phyloP scores from a whole-genome alignment of 1,140 invertebrate genomes.

The Scylla paramamosain region DNA sequence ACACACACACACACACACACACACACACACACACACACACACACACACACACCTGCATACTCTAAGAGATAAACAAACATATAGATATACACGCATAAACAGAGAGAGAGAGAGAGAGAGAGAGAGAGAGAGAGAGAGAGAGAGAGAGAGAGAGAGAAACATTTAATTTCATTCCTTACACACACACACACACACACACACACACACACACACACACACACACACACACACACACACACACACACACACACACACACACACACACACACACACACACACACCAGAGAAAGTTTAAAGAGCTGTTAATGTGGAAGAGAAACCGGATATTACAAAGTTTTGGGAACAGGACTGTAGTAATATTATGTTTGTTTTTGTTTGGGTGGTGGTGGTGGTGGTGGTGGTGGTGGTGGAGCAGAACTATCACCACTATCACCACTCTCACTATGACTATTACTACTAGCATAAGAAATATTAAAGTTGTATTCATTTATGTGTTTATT shows the following conservation, averaged over 20 bases:
- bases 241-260: slow-evolving; percentile 30
- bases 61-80: neutral
- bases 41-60: neutral
- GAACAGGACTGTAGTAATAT: slow-evolving; percentile 33
- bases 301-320: slow-evolving; percentile 64
- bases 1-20: slow-evolving; percentile 35
- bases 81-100: neutral
- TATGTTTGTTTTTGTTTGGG: slow-evolving; percentile 64
- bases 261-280: slow-evolving; percentile 39
- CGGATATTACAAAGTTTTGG: slow-evolving; percentile 72
- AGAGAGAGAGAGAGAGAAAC: neutral
- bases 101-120: neutral
- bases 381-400: slow-evolving; percentile 6
- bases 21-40: slow-evolving; percentile 30
- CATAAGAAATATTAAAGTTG: neutral
- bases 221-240: neutral
- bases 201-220: slow-evolving; percentile 51
- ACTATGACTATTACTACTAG: too few relatives aligned
- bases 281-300: slow-evolving; percentile 61
- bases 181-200: slow-evolving; percentile 28
- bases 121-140: neutral
- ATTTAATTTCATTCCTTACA: neutral
- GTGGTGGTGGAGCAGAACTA: neutral
- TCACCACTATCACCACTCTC: too few relatives aligned
- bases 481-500: too few relatives aligned